phyloP scores from a whole-genome alignment of 2,888 invertebrate species.

The Agelastica alni region DNA sequence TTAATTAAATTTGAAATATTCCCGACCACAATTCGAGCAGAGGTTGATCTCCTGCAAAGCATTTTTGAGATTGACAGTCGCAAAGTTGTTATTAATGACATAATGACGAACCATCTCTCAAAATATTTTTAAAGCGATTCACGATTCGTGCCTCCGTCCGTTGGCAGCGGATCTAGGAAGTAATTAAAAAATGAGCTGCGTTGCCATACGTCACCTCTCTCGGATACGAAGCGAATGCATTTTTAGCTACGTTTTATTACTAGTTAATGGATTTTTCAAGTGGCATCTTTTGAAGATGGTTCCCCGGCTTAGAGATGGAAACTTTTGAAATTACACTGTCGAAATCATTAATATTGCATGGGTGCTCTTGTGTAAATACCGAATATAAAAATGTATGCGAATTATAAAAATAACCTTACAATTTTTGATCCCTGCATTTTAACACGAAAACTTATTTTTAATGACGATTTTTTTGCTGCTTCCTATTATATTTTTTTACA shows the following conservation, averaged over 20 bases:
- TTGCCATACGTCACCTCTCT: conserved; percentile 5
- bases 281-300: conserved; percentile 12
- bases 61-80: conserved; percentile 6
- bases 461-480: too few species aligned
- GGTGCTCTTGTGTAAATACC: background rate
- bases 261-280: conserved; percentile 27
- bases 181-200: conserved; percentile 32
- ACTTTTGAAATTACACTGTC: conserved; percentile 14
- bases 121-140: conserved; percentile 16
- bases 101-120: conserved; percentile 11
- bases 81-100: conserved; percentile 11
- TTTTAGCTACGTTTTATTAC: conserved; percentile 14
- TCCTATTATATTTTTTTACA: too few species aligned
- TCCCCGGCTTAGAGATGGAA: background rate
- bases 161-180: conserved; percentile 22
- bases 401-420: too few species aligned
- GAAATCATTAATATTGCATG: conserved; percentile 3
- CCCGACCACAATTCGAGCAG: background rate
- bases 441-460: too few species aligned
- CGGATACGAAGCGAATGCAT: conserved; percentile 9
- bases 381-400: background rate
- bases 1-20: background rate
- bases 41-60: background rate
- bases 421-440: too few species aligned
- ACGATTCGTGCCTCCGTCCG: conserved; percentile 23